Percentiles rank a stretch among this genome's conserved stretches.
Evolutionary conservation across 30 jellyfish, hydroid and myxozoan species (phyloP).

Genomic region (Cassiopea andromeda): DNA sequence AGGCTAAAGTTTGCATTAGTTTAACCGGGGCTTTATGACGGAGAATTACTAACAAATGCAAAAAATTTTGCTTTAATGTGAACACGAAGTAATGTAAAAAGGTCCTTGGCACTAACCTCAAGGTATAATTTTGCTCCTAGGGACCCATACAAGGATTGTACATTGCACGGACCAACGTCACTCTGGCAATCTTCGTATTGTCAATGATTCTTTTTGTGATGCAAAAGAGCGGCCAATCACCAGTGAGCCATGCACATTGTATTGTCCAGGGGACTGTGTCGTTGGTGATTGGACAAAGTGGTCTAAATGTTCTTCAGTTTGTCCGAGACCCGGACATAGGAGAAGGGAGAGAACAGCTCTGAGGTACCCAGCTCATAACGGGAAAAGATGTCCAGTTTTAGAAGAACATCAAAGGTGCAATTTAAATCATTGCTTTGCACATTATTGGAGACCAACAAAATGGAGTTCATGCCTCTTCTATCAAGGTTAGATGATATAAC

Average conservation of each 20-base stretch:
- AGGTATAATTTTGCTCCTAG: background rate
- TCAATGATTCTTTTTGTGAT: constrained; percentile 68
- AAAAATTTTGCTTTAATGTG: too few relatives aligned
- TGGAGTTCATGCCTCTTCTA: constrained; percentile 73
- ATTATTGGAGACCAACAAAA: constrained; percentile 55
- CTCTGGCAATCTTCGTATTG: constrained; percentile 44
- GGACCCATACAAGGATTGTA: constrained; percentile 44
- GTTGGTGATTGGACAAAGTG: constrained; percentile 71
- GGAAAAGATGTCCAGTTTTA: constrained; percentile 61
- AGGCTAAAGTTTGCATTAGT: too few relatives aligned
- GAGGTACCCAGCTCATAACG: constrained; percentile 73
- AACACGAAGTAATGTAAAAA: too few relatives aligned
- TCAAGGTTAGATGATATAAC: constrained; percentile 30
- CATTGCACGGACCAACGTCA: constrained; percentile 52
- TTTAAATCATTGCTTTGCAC: constrained; percentile 36
- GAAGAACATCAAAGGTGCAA: constrained; percentile 45
- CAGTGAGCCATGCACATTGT: constrained; percentile 27
- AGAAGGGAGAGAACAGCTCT: constrained; percentile 62
- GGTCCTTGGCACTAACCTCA: too few relatives aligned
- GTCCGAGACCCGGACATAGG: constrained; percentile 77
- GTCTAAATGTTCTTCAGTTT: constrained; percentile 65
- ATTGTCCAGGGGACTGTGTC: constrained; percentile 80
- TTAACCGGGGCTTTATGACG: too few relatives aligned
- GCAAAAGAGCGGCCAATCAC: constrained; percentile 53
- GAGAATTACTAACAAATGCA: too few relatives aligned